Conservation (phyloP, 2,888 invertebrate genomes). For the Drosophila monieri region DNA sequence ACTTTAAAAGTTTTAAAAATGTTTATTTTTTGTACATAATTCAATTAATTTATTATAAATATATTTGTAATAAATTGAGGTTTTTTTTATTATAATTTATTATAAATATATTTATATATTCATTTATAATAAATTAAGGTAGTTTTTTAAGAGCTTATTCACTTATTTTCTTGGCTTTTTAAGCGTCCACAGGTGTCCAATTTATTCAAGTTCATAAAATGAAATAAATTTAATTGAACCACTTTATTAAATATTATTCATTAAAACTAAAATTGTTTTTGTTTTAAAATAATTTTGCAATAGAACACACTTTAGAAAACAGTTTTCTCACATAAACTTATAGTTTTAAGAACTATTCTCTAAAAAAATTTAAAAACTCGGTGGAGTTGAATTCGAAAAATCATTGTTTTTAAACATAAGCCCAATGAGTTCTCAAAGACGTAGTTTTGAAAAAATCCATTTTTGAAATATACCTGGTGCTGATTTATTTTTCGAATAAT, state of each 20-base stretch:
- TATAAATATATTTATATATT: too few species aligned
- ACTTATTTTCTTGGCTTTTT: background rate
- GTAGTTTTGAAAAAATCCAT: too few species aligned
- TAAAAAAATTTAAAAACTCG: background rate
- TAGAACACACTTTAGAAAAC: background rate
- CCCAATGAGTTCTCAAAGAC: too few species aligned
- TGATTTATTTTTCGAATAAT: constrained; percentile 82
- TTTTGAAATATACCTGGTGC: constrained; percentile 74
- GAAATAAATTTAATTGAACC: background rate
- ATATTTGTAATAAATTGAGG: too few species aligned
- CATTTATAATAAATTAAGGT: too few species aligned
- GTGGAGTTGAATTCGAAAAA: background rate
- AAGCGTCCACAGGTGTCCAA: constrained; percentile 2
- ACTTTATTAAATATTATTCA: background rate
- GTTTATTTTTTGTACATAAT: too few species aligned
- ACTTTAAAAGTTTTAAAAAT: too few species aligned
- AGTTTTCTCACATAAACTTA: background rate
- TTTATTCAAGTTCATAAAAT: too few species aligned
- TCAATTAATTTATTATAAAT: too few species aligned
- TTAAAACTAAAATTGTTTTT: background rate
- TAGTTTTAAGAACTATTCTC: background rate
- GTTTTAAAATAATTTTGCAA: background rate
- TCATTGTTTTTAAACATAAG: too few species aligned
- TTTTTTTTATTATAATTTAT: too few species aligned
- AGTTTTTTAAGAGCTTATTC: too few species aligned